Evolutionary conservation across 1,140 invertebrate species (phyloP), one percentile per base, ranked within the genome.

Genomic region (Ctenoplectra terminalis): DNA sequence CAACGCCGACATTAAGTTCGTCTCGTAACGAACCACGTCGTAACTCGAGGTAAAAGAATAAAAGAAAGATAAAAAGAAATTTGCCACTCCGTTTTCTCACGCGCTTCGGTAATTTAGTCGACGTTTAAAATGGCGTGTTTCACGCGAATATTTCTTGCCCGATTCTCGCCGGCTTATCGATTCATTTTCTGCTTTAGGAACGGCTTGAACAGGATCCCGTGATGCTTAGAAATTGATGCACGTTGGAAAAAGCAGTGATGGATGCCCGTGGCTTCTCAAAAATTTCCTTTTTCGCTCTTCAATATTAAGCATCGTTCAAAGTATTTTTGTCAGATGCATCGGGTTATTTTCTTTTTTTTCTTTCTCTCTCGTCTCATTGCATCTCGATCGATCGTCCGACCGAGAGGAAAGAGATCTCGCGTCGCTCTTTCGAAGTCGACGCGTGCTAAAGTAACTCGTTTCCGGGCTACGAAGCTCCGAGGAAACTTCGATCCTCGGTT

Each of bases 121-220:
- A 20, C 26, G 34, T 60, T 61, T 37, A 66, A 54, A 71, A 48
- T 69, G 29, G 66, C 46, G 66, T 48, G 46, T 50, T 69, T 34
- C 46, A 48, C 29, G 46, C 66, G 66, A 69, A 69, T 31, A 50
- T 69, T 69, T 69, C 66, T 69, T 69, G 23, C 60, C 60, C 11
- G 34, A 63, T 63, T n/a, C 20, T 11, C 26, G 2, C n/a, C 26
- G 40, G 20, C 34, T 63, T 29, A 73, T 73, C 54, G 54, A 73
- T 73, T 60, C 54, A 20, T 60, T 40, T 61, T 73, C 71, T 58
- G 54, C 34, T 29, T 46, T 37, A 37, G 61, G 31, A 23, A 11
- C 23, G 11, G 71, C 71, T 29, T 23, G 20, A 40, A 13, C 60
- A 37, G 31, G 60, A 63, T 37, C 60, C 23, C 20, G 11, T 5